Evolutionary conservation across 2,113 vertebrate species (phyloP).

Genomic region (Gymnorhina tibicen): DNA sequence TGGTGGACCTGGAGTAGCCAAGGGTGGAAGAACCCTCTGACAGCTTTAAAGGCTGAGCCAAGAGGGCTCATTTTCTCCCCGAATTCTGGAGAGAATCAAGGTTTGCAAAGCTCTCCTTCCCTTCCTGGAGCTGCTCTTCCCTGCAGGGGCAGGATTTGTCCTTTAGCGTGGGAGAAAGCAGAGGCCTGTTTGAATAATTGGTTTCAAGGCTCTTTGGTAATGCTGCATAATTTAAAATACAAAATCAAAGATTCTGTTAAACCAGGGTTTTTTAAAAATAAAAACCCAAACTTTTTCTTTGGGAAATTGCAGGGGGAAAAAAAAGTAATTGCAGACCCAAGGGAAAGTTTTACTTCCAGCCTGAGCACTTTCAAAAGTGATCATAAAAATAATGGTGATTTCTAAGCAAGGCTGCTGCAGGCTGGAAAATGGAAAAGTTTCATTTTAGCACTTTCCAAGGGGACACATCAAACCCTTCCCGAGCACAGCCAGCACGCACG

Average conservation of each 20-base stretch:
- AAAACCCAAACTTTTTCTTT: neutral
- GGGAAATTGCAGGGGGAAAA: neutral
- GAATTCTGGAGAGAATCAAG: too few relatives aligned
- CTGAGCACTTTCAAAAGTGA: neutral
- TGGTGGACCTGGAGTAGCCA: neutral
- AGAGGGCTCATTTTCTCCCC: neutral
- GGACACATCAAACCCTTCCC: neutral
- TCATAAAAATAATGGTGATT: neutral
- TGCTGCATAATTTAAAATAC: neutral
- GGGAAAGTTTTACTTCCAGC: constrained; percentile 23
- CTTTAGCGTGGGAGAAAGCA: neutral
- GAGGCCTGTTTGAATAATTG: neutral
- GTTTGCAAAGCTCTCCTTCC: neutral
- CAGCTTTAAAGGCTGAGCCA: neutral
- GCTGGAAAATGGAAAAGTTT: neutral
- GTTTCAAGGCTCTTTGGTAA: neutral
- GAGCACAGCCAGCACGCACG: neutral
- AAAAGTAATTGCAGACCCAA: neutral
- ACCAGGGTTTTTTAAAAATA: neutral
- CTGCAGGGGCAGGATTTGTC: neutral
- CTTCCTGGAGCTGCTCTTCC: neutral
- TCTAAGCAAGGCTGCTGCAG: neutral
- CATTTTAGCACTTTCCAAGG: neutral
- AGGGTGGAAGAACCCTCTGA: neutral
- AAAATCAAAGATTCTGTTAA: neutral